Conservation (phyloP, 2,888 invertebrate genomes). For the Meiosimyza decipiens region DNA sequence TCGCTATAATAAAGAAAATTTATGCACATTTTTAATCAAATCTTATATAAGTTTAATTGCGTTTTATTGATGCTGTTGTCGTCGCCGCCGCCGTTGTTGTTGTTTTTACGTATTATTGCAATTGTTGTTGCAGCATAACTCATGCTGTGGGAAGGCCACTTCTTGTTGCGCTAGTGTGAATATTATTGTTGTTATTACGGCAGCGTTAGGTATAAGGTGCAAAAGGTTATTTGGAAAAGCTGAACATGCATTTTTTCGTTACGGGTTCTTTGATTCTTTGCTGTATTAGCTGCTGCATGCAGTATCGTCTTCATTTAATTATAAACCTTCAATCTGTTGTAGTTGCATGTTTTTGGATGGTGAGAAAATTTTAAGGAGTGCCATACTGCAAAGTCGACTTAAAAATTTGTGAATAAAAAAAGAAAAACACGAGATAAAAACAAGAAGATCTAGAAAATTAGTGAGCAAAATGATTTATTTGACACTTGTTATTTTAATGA, state of each 20-base stretch:
- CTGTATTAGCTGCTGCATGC: conserved; percentile 1
- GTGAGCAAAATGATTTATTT: too few species aligned
- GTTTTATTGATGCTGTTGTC: neutral
- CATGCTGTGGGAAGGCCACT: conserved; percentile 14
- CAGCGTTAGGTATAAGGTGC: neutral
- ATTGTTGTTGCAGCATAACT: neutral
- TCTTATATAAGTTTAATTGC: conserved; percentile 24
- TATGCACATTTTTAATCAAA: conserved; percentile 35
- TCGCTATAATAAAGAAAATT: conserved; percentile 23
- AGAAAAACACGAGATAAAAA: too few species aligned
- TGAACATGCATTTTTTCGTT: neutral
- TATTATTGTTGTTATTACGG: neutral
- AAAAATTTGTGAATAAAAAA: too few species aligned
- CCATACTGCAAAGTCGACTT: neutral
- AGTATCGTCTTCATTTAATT: conserved; percentile 23
- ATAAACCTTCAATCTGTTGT: neutral
- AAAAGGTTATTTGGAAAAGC: conserved; percentile 2
- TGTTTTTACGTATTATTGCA: neutral
- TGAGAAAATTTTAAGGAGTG: conserved; percentile 18
- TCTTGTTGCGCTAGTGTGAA: conserved; percentile 2
- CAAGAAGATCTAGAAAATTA: too few species aligned
- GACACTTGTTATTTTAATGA: too few species aligned
- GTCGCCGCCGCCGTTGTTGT: neutral
- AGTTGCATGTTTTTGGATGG: neutral
- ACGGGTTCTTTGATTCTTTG: neutral